Conservation (phyloP, 2,797 vertebrate genomes). For the Tauraco hartlaubi region DNA sequence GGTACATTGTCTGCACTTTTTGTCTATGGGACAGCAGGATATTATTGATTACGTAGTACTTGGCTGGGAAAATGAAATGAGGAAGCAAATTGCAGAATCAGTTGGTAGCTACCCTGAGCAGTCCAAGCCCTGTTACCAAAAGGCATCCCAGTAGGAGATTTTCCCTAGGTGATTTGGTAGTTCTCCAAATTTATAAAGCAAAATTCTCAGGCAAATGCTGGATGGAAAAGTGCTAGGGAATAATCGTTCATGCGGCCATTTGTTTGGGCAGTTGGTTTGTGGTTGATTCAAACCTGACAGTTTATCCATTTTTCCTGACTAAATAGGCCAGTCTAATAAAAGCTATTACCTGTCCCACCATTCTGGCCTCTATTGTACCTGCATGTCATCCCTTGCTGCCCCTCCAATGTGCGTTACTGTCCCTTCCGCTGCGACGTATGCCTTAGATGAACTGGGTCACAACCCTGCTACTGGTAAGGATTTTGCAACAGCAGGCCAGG, state of each 20-base stretch:
- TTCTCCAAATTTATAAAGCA: not conserved
- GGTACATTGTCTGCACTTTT: not conserved
- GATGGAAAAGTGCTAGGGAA: not conserved
- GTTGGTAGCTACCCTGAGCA: not conserved
- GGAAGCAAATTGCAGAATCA: not conserved
- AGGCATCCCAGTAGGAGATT: not conserved
- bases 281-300: not conserved
- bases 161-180: not conserved
- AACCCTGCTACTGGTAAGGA: not conserved
- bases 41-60: not conserved
- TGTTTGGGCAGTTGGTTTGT: not conserved
- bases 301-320: not conserved
- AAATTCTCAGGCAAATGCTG: not conserved
- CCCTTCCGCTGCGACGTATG: not conserved
- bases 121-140: not conserved
- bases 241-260: not conserved
- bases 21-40: not conserved
- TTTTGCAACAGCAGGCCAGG: not conserved
- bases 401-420: not conserved
- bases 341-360: not conserved
- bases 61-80: constrained; percentile 22
- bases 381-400: accelerated
- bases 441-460: not conserved
- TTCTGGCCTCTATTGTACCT: not conserved
- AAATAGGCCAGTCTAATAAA: not conserved